phyloP scores from a whole-genome alignment of 2,797 vertebrate species.

The Galago senegalensis region DNA sequence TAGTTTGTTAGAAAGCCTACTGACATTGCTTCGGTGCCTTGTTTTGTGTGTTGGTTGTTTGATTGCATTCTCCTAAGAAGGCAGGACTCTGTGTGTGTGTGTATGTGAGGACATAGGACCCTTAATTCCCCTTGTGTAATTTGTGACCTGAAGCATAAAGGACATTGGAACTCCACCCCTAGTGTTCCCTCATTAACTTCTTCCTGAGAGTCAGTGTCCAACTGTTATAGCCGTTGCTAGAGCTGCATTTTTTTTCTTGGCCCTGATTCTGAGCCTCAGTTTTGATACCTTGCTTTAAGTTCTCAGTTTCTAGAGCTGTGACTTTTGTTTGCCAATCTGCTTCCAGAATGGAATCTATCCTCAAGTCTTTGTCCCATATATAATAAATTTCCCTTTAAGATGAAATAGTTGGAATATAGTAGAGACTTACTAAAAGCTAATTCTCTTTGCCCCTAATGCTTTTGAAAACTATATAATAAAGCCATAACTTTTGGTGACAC shows the following conservation, averaged over 20 bases:
- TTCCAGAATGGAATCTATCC: slow-evolving; percentile 5
- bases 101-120: neutral
- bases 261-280: neutral
- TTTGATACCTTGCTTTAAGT: neutral
- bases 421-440: slow-evolving; percentile 14
- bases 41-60: neutral
- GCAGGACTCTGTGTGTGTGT: neutral
- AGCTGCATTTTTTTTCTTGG: neutral
- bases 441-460: slow-evolving; percentile 7
- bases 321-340: neutral
- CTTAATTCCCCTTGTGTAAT: neutral
- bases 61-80: neutral
- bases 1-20: neutral
- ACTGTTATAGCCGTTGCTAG: neutral
- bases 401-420: neutral
- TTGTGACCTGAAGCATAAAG: neutral
- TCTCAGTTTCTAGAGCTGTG: neutral
- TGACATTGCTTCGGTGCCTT: neutral
- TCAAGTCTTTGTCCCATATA: neutral
- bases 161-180: neutral
- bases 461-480: slow-evolving; percentile 64
- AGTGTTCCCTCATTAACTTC: neutral
- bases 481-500: neutral
- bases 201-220: neutral
- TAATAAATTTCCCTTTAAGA: neutral